Percentiles rank a stretch among this genome's conserved stretches.
phyloP scores from a whole-genome alignment of 2,888 invertebrate genomes.

The Fragum fragum region DNA sequence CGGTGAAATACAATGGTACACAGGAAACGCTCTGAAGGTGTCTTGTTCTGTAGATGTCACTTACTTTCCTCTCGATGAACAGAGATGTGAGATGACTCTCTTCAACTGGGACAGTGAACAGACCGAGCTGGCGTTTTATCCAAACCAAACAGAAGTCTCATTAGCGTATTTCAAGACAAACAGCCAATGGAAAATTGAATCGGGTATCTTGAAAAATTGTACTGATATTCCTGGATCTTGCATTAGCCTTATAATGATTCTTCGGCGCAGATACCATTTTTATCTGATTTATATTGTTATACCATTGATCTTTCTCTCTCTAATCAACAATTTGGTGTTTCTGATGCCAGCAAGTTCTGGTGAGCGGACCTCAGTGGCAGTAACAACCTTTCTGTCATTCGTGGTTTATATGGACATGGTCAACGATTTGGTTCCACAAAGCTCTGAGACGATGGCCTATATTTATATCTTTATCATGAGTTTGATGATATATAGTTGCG shows the following conservation, averaged over 20 bases:
- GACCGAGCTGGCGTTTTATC: not conserved
- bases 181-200: conserved; percentile 33
- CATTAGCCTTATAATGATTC: not conserved
- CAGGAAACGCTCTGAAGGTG: conserved; percentile 28
- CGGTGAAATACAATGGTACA: conserved; percentile 30
- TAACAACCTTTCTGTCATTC: conserved; percentile 58
- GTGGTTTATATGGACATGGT: conserved; percentile 58
- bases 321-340: conserved; percentile 52
- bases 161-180: conserved; percentile 20
- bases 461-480: conserved; percentile 50
- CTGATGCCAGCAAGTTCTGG: conserved; percentile 55
- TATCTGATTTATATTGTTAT: conserved; percentile 46
- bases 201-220: not conserved
- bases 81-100: conserved; percentile 35
- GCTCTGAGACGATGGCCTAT: conserved; percentile 47
- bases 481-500: conserved; percentile 43
- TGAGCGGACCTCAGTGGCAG: conserved; percentile 49
- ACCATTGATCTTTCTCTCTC: conserved; percentile 46
- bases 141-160: not conserved
- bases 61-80: conserved; percentile 52
- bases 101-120: not conserved
- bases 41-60: conserved; percentile 45
- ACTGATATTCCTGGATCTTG: not conserved
- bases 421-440: conserved; percentile 54
- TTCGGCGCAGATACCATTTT: conserved; percentile 40